These are phyloP conservation scores for Rhinichthys osculus DNA, from an alignment of 2,797 vertebrate species.

Conservation along the genomic window DNA sequence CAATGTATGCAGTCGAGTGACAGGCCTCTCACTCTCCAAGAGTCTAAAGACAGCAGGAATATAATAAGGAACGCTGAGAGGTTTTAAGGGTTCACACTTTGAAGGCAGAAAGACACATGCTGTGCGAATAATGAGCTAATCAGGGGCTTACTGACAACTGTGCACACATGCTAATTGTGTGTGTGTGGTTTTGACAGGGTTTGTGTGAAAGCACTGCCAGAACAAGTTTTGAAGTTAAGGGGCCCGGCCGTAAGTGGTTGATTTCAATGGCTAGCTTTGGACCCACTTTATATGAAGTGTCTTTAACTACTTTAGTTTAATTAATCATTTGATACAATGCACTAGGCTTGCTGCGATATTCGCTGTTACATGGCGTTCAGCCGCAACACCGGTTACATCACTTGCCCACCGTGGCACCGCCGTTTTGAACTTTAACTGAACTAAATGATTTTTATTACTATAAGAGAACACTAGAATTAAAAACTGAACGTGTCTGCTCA, in stretches of 20 bases:
- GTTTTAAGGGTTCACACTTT: constrained; percentile 52
- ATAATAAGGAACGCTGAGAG: constrained; percentile 47
- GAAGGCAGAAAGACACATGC: constrained; percentile 49
- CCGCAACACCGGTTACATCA: too few species aligned
- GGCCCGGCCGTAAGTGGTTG: background rate
- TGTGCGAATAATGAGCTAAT: constrained; percentile 57
- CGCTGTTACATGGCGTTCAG: too few species aligned
- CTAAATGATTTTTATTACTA: too few species aligned
- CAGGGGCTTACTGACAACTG: constrained; percentile 28
- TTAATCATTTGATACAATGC: background rate
- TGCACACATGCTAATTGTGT: constrained; percentile 31
- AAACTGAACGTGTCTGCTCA: too few species aligned
- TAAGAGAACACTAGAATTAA: too few species aligned
- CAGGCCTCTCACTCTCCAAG: constrained; percentile 25
- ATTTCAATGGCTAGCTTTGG: background rate
- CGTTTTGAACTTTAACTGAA: too few species aligned
- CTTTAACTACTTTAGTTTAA: constrained; percentile 3
- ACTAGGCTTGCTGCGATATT: too few species aligned
- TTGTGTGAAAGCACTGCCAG: constrained; percentile 13
- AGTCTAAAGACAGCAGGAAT: constrained; percentile 28
- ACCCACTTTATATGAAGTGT: background rate
- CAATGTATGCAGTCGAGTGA: background rate
- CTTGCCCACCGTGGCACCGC: too few species aligned
- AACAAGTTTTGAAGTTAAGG: constrained; percentile 8
- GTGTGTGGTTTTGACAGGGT: background rate